Evolutionary conservation across 2,113 vertebrate genomes (phyloP).

Genomic region (Columba janthina): DNA sequence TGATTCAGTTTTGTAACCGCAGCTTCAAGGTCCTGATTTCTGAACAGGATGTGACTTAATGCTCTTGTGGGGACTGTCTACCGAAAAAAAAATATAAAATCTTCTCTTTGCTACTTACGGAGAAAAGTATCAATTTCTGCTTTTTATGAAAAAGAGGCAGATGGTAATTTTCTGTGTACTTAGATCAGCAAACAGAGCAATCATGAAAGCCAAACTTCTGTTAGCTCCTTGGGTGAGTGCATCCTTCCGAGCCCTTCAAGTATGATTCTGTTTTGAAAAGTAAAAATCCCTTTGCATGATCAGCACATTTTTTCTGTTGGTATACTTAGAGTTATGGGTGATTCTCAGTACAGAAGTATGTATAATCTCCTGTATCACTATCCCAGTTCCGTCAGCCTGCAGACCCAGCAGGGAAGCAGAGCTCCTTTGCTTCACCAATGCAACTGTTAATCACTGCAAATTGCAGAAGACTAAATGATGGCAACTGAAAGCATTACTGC

Average conservation of each 20-base stretch:
- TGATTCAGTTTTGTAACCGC: constrained; percentile 43
- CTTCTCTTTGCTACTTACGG: neutral
- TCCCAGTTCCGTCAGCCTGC: neutral
- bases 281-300: neutral
- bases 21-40: neutral
- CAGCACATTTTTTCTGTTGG: neutral
- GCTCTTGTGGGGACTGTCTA: constrained; percentile 22
- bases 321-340: neutral
- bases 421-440: neutral
- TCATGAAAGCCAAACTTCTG: neutral
- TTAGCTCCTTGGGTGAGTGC: neutral
- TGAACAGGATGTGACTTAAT: constrained; percentile 66
- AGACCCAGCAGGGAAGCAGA: neutral
- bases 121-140: constrained; percentile 51
- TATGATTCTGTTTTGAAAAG: neutral
- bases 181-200: neutral
- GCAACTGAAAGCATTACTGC: neutral
- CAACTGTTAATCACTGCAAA: neutral
- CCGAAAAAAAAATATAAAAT: neutral
- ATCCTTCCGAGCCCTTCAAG: neutral
- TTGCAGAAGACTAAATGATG: neutral
- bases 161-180: constrained; percentile 29
- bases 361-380: neutral
- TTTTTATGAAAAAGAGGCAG: constrained; percentile 37
- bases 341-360: neutral